Conservation (phyloP, 2,113 vertebrate genomes). For the Pomatostomus ruficeps region DNA sequence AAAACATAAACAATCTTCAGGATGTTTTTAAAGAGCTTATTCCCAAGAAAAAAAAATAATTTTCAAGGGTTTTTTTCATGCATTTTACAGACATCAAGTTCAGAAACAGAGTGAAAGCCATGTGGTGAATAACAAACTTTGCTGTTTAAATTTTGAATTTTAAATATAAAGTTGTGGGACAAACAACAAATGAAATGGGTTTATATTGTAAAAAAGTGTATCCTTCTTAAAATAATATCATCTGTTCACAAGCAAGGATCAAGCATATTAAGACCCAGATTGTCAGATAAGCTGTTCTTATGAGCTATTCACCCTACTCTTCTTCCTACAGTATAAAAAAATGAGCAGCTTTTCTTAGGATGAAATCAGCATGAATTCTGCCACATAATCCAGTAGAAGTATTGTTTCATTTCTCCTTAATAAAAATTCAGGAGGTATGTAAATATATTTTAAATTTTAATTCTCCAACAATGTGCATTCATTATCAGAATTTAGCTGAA, state of each 20-base stretch:
- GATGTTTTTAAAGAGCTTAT: background rate
- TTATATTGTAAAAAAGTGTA: background rate
- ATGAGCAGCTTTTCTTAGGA: background rate
- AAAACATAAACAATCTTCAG: background rate
- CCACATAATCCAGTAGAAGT: background rate
- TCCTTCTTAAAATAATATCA: background rate
- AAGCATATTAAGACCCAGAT: background rate
- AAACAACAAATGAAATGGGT: background rate
- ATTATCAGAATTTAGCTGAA: slow-evolving; percentile 40
- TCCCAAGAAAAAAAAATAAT: background rate
- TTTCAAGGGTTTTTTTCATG: background rate
- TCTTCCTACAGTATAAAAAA: background rate
- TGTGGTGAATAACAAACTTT: background rate
- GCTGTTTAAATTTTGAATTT: background rate
- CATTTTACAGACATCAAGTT: background rate
- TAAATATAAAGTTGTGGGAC: background rate
- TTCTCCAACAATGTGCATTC: slow-evolving; percentile 45
- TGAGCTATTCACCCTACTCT: background rate
- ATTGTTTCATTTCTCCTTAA: slow-evolving; percentile 33
- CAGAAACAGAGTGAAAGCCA: background rate
- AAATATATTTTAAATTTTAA: slow-evolving; percentile 52
- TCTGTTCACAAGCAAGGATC: background rate
- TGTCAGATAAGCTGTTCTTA: background rate
- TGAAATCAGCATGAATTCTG: background rate
- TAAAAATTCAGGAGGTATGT: slow-evolving; percentile 18